A percentile compares a stretch with the other conserved stretches of the same genome.
Evolutionary conservation across 92 coral and sea anemone species (phyloP).

Genomic region (Plumapathes pennacea): DNA sequence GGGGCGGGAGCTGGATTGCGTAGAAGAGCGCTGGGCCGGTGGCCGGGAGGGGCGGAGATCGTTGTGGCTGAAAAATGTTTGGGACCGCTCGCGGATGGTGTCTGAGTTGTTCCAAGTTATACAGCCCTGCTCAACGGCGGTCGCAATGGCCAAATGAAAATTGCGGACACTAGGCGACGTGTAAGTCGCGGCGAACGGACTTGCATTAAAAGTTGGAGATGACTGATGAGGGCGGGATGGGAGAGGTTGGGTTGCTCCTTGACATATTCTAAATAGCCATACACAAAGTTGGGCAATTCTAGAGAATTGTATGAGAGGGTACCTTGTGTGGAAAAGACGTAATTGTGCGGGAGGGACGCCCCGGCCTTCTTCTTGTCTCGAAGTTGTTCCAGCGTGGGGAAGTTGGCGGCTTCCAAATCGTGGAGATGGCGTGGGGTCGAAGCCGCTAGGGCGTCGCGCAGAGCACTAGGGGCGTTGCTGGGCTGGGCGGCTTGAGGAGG

Average conservation of each 20-base stretch:
- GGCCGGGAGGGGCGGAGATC: no score
- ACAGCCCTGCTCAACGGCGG: conserved; percentile 34
- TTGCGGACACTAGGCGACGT: conserved; percentile 34
- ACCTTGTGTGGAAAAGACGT: conserved; percentile 43
- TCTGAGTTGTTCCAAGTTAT: conserved; percentile 19
- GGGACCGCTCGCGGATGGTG: conserved; percentile 31
- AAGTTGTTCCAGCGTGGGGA: conserved; percentile 4
- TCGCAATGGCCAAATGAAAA: conserved; percentile 27
- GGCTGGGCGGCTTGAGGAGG: no score
- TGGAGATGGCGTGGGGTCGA: no score
- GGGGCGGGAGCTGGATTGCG: no score
- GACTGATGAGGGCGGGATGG: conserved; percentile 7
- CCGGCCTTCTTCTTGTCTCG: conserved; percentile 35
- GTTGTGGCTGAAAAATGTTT: conserved; percentile 48
- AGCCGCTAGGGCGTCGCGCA: no score
- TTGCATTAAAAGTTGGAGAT: conserved; percentile 41
- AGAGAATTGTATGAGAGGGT: conserved; percentile 26
- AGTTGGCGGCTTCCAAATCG: no score
- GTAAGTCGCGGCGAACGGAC: conserved; percentile 28
- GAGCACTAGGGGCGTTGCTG: no score
- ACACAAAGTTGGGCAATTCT: conserved; percentile 40
- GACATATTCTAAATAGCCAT: conserved; percentile 27
- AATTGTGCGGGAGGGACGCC: conserved; percentile 30
- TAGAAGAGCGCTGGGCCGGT: no score
- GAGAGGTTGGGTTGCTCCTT: conserved; percentile 21